A percentile compares a stretch with the other conserved stretches of the same genome.
Conservation (phyloP, 2,113 vertebrate genomes). For the Craseonycteris thonglongyai region DNA sequence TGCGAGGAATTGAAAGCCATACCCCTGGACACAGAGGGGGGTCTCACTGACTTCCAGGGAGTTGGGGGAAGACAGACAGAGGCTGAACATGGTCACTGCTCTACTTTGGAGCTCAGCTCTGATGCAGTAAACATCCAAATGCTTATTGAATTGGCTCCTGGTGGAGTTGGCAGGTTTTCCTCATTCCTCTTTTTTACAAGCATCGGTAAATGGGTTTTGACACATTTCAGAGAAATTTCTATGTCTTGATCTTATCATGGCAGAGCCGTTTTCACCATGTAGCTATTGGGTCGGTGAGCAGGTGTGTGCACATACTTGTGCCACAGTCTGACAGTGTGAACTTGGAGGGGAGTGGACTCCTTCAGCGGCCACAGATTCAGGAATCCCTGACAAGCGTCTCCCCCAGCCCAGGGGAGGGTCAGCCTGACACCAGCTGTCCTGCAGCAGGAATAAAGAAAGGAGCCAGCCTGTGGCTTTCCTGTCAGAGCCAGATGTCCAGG, state of each 20-base stretch:
- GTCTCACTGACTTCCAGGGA: neutral
- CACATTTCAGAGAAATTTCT: neutral
- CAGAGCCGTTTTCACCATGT: neutral
- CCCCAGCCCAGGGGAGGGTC: neutral
- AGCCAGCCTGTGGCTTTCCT: neutral
- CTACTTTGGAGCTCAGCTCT: neutral
- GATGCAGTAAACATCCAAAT: neutral
- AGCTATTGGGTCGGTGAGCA: neutral
- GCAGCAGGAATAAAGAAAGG: neutral
- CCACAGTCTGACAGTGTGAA: neutral
- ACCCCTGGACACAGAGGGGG: neutral
- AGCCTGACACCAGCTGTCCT: neutral
- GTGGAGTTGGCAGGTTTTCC: neutral
- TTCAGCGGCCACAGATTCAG: rapidly evolving
- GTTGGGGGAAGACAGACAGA: neutral
- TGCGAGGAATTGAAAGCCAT: neutral
- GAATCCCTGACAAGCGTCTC: neutral
- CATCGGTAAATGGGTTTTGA: neutral
- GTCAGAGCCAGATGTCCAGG: neutral
- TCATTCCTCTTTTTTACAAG: neutral
- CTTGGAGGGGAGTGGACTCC: neutral
- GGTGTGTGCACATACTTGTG: neutral
- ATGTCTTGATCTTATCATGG: neutral
- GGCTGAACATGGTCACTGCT: neutral
- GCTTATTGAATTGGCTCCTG: neutral